phyloP scores from a whole-genome alignment of 2,113 vertebrate species.

The Trematomus loennbergii region DNA sequence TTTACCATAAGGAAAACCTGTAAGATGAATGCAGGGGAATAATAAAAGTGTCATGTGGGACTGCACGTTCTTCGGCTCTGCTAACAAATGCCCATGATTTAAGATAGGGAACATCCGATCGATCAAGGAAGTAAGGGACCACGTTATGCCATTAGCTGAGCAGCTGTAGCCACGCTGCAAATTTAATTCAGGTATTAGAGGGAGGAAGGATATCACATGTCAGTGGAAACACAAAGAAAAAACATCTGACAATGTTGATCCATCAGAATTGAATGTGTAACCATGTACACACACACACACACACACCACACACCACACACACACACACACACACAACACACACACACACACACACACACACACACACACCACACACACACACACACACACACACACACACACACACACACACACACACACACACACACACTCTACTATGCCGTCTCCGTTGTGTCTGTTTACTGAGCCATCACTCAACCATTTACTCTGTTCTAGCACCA shows the following conservation, averaged over 20 bases:
- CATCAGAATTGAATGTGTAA: neutral
- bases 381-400: no score
- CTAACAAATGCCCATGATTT: slow-evolving; percentile 40
- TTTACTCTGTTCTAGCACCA: slow-evolving; percentile 80
- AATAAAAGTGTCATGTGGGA: slow-evolving; percentile 35
- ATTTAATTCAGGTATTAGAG: slow-evolving; percentile 44
- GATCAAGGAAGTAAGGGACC: slow-evolving; percentile 28
- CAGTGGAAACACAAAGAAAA: slow-evolving; percentile 4
- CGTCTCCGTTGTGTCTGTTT: slow-evolving; percentile 11
- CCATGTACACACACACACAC: neutral
- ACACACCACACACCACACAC: neutral
- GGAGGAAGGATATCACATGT: neutral
- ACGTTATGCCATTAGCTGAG: slow-evolving; percentile 36
- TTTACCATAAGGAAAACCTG: neutral
- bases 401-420: no score
- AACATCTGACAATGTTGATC: slow-evolving; percentile 12
- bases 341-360: no score
- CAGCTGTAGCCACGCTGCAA: slow-evolving; percentile 20
- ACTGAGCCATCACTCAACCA: slow-evolving; percentile 10
- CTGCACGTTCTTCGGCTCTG: neutral
- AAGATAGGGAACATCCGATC: slow-evolving; percentile 30
- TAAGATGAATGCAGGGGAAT: slow-evolving; percentile 1
- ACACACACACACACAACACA: neutral
- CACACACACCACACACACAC: no score
- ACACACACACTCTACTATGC: neutral